Evolutionary conservation across 2,888 invertebrate species (phyloP).

Genomic region (Parelbella ahira): DNA sequence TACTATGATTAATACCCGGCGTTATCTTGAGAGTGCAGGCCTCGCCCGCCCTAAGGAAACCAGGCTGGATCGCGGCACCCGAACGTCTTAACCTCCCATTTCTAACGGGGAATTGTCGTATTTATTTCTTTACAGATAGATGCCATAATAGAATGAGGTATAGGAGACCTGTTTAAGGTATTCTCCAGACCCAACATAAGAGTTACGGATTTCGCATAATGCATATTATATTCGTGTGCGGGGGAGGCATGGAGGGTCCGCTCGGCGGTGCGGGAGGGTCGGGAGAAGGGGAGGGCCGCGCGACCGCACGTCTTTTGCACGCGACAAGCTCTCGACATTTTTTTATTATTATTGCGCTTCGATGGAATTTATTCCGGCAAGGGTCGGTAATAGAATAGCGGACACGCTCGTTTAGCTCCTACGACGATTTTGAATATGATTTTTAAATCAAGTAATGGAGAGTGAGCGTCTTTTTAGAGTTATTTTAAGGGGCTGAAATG

Average conservation of each 20-base stretch:
- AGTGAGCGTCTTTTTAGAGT: slow-evolving; percentile 62
- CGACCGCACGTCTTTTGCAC: slow-evolving; percentile 79
- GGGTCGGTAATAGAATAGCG: slow-evolving; percentile 68
- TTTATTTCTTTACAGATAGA: slow-evolving; percentile 27
- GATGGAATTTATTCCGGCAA: slow-evolving; percentile 71
- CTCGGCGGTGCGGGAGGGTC: slow-evolving; percentile 28
- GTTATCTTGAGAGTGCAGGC: slow-evolving; percentile 78
- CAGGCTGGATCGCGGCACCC: slow-evolving; percentile 30
- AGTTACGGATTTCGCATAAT: slow-evolving; percentile 81
- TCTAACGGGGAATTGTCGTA: slow-evolving; percentile 22
- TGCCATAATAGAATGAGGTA: slow-evolving; percentile 29
- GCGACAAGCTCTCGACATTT: slow-evolving; percentile 79
- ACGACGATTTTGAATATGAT: slow-evolving; percentile 75
- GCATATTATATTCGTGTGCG: slow-evolving; percentile 73
- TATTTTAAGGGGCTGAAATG: slow-evolving; percentile 51
- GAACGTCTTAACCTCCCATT: slow-evolving; percentile 31
- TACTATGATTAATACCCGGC: slow-evolving; percentile 79
- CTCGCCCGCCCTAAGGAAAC: slow-evolving; percentile 52
- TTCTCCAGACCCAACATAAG: slow-evolving; percentile 67
- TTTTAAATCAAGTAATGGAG: slow-evolving; percentile 78
- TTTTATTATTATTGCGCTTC: slow-evolving; percentile 80
- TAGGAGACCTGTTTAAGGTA: slow-evolving; percentile 54
- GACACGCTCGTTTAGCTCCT: slow-evolving; percentile 60
- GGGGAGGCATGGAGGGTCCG: slow-evolving; percentile 37
- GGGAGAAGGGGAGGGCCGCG: too few species aligned